A percentile compares a stretch with the other conserved stretches of the same genome.
These are phyloP conservation scores for Potamilus streckersoni DNA, from an alignment of 1,140 invertebrate species.

Conservation along the genomic window DNA sequence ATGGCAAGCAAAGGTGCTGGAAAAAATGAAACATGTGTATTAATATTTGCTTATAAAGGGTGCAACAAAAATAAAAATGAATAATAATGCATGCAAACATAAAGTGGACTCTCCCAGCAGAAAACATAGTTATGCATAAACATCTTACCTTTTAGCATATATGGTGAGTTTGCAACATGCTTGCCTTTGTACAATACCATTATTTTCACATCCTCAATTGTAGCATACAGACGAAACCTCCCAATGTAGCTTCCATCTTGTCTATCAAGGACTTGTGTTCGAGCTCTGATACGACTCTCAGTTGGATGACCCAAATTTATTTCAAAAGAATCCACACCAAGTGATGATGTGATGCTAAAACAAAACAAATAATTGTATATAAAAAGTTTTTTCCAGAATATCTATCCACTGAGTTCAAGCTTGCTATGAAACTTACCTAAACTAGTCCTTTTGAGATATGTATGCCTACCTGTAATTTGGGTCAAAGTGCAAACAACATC, in stretches of 20 bases:
- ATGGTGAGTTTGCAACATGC: conserved; percentile 78
- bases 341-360: conserved; percentile 57
- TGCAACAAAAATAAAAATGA: not conserved
- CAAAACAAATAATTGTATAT: conserved; percentile 60
- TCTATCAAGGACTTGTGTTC: conserved; percentile 81
- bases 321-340: conserved; percentile 53
- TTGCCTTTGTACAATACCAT: conserved; percentile 77
- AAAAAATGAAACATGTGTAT: conserved; percentile 4
- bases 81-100: too few relatives aligned
- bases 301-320: conserved; percentile 32
- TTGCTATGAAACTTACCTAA: too few relatives aligned
- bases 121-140: not conserved
- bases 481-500: too few relatives aligned
- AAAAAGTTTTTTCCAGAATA: conserved; percentile 10
- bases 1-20: not conserved
- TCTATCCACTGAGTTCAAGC: too few relatives aligned
- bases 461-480: too few relatives aligned
- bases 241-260: conserved; percentile 89
- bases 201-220: conserved; percentile 80
- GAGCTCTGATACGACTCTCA: conserved; percentile 41
- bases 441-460: too few relatives aligned
- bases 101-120: not conserved
- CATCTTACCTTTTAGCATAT: conserved; percentile 74
- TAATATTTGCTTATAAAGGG: conserved; percentile 6
- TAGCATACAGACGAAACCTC: conserved; percentile 83